Evolutionary conservation across 2,888 invertebrate genomes (phyloP), one percentile per base, ranked within the genome.

Genomic region (Helobdella robusta): DNA sequence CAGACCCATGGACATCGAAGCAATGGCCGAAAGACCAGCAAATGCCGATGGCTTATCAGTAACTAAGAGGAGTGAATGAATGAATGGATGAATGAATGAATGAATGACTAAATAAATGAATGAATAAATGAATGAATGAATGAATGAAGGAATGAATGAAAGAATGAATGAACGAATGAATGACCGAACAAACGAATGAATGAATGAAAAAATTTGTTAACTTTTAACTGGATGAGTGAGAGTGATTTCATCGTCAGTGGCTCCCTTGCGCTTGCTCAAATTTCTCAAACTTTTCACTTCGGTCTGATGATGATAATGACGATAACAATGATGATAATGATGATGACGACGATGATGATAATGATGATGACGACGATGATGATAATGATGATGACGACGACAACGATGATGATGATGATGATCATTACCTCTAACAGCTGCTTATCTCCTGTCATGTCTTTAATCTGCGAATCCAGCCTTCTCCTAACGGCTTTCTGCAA

Each of bases 321-420:
- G n/a, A 50, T 20, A n/a, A 50, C 6, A 50, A 50, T 8, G 50
- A 50, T 11, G 50, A 11, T n/a, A n/a, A 11, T 50, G 23, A 20
- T 6, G 50, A 20, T 50, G 50, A 50, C 23, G 50, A 50, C 20
- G n/a, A n/a, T 20, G n/a, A 50, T 11, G 23, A 50, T 20, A 20
- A 50, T 50, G 50, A 50, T 50, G 50, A 50, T 50, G 50, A 50
- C 6, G 50, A 58, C 34, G 58, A 59, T 15, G 59, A 35, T 59
- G 36, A 35, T 59, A 36, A 35, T 59, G 59, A 59, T 59, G 59
- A 59, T 35, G 59, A 59, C n/a, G 36, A 59, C 36, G 35, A 59
- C 32, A 18, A 59, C n/a, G 59, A 59, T 35, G 59, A 35, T 59
- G 2, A 59, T 4, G 59, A 59, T 59, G 59, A 35, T 59, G 30